Evolutionary conservation across 2,113 vertebrate species (phyloP).

Genomic region (Ptilorrhoa leucosticta): DNA sequence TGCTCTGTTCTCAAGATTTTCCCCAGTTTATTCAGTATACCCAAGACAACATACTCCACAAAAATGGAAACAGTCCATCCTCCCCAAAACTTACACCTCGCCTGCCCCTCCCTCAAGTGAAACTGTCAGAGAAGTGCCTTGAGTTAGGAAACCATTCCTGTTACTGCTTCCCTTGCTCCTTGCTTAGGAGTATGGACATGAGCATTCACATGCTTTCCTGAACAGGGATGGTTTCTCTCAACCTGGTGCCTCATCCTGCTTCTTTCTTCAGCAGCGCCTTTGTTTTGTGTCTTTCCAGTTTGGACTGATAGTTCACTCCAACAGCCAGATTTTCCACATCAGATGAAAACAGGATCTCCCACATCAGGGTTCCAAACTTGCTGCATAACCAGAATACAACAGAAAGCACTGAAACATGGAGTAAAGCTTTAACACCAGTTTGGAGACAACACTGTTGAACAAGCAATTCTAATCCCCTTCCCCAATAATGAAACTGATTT

Average conservation of each 20-base stretch:
- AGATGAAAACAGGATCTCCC: background rate
- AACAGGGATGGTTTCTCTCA: background rate
- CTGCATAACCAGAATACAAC: background rate
- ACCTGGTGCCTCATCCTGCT: background rate
- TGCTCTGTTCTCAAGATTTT: background rate
- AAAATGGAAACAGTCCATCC: background rate
- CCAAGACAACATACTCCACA: background rate
- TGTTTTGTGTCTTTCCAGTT: background rate
- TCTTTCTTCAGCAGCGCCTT: background rate
- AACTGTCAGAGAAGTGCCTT: background rate
- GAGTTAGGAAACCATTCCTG: background rate
- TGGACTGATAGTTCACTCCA: background rate
- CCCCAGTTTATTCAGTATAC: background rate
- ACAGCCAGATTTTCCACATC: background rate
- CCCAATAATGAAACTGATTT: background rate
- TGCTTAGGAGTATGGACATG: accelerated
- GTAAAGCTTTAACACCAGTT: background rate
- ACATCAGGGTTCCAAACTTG: background rate
- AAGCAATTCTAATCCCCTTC: background rate
- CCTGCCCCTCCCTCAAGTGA: accelerated
- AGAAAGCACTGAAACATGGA: background rate
- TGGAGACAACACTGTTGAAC: background rate
- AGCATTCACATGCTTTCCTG: background rate
- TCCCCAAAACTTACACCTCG: background rate
- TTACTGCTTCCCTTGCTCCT: background rate